These are phyloP conservation scores for Mycteria americana DNA, from an alignment of 2,797 vertebrate species.

Conservation along the genomic window DNA sequence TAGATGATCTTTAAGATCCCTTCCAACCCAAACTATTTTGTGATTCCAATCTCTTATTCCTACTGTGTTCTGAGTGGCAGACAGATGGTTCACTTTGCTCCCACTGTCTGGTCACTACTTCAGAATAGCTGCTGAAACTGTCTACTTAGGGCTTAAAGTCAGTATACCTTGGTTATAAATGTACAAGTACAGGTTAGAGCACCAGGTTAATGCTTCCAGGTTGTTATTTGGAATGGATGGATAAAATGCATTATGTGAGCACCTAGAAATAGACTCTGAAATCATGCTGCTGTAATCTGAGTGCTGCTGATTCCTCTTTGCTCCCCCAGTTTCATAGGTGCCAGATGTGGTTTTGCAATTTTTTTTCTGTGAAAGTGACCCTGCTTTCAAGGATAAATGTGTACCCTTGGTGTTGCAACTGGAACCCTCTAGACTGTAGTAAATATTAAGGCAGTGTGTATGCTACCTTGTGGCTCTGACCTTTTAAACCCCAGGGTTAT, in stretches of 20 bases:
- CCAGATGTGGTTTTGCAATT: neutral
- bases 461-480: neutral
- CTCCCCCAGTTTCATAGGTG: neutral
- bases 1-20: neutral
- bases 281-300: neutral
- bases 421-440: conserved; percentile 50
- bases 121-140: neutral
- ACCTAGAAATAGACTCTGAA: neutral
- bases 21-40: neutral
- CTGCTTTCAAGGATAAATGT: neutral
- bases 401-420: conserved; percentile 44
- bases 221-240: neutral
- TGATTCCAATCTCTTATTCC: neutral
- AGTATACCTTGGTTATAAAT: neutral
- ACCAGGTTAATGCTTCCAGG: neutral
- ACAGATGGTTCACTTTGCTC: neutral
- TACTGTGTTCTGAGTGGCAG: neutral
- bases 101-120: neutral
- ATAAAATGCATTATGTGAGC: neutral
- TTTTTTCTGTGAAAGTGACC: neutral
- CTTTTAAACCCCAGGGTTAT: neutral
- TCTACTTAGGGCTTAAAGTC: neutral
- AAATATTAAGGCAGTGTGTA: neutral
- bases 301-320: conserved; percentile 15
- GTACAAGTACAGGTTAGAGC: neutral